Percentiles rank a stretch among this genome's conserved stretches.
Evolutionary conservation across 1,140 invertebrate species (phyloP).

Genomic region (Cyclina sinensis): DNA sequence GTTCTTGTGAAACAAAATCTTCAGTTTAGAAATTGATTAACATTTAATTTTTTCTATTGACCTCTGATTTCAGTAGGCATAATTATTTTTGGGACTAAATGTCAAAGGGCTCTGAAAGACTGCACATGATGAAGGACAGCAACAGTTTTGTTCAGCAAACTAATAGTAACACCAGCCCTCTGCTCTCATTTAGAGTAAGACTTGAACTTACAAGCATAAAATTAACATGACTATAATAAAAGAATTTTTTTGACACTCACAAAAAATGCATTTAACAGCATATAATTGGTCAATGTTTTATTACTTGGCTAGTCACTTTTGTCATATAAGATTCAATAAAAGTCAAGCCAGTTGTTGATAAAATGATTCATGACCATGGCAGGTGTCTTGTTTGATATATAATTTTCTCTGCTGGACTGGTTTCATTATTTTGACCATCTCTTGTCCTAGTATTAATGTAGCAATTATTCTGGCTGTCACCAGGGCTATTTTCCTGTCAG

Average conservation of each 20-base stretch:
- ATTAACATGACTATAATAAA: background rate
- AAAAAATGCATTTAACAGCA: background rate
- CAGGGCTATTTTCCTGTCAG: constrained; percentile 48
- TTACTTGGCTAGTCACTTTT: background rate
- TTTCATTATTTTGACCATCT: constrained; percentile 38
- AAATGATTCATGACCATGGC: constrained; percentile 38
- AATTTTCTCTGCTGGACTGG: constrained; percentile 2
- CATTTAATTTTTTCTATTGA: too few species aligned
- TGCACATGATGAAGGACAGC: too few species aligned
- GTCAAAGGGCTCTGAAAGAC: too few species aligned
- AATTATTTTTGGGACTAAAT: too few species aligned
- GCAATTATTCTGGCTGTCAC: constrained; percentile 43
- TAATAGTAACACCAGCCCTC: too few species aligned
- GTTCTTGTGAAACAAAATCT: too few species aligned
- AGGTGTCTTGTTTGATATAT: constrained; percentile 27
- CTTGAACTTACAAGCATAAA: too few species aligned
- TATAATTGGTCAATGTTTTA: background rate
- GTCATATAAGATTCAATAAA: constrained; percentile 42
- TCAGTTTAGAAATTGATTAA: too few species aligned
- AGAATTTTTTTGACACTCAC: background rate
- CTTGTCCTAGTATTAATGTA: background rate
- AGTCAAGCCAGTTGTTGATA: constrained; percentile 26
- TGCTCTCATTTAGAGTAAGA: too few species aligned
- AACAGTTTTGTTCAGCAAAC: too few species aligned
- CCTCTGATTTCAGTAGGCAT: too few species aligned